Evolutionary conservation across 2,113 vertebrate genomes (phyloP).

Genomic region (Suricata suricatta): DNA sequence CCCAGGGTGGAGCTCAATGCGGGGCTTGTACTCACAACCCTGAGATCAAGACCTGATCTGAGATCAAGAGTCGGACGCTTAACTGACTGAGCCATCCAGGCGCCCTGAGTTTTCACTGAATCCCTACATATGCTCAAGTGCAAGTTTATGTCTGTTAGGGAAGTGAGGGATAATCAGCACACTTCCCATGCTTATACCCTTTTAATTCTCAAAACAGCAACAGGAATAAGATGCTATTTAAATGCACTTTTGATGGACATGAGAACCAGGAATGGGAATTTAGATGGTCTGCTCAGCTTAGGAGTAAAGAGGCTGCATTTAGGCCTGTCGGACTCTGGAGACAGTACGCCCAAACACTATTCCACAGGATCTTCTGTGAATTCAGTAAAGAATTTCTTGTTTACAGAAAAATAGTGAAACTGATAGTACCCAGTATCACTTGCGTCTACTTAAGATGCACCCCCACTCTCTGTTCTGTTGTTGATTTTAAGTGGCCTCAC

Average conservation of each 20-base stretch:
- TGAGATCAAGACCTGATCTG: too few relatives aligned
- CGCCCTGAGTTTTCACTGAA: neutral
- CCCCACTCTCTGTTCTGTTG: neutral
- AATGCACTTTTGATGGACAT: neutral
- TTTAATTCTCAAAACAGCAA: neutral
- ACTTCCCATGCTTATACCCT: neutral
- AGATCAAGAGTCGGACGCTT: too few relatives aligned
- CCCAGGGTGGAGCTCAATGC: too few relatives aligned
- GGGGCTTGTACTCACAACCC: too few relatives aligned
- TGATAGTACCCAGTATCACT: neutral
- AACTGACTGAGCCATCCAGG: too few relatives aligned
- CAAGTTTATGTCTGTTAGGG: constrained; percentile 22
- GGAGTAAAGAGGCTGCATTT: neutral
- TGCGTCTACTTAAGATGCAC: neutral
- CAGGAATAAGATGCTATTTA: neutral
- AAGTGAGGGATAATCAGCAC: neutral
- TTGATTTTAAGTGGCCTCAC: neutral
- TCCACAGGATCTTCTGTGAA: neutral
- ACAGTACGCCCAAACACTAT: neutral
- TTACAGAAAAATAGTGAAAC: constrained; percentile 14
- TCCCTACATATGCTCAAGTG: neutral
- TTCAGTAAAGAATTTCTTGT: neutral
- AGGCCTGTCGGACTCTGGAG: neutral
- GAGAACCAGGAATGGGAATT: neutral
- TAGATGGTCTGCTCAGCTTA: neutral